phyloP scores from a whole-genome alignment of 2,113 vertebrate genomes.

The Emydocephalus ijimae region DNA sequence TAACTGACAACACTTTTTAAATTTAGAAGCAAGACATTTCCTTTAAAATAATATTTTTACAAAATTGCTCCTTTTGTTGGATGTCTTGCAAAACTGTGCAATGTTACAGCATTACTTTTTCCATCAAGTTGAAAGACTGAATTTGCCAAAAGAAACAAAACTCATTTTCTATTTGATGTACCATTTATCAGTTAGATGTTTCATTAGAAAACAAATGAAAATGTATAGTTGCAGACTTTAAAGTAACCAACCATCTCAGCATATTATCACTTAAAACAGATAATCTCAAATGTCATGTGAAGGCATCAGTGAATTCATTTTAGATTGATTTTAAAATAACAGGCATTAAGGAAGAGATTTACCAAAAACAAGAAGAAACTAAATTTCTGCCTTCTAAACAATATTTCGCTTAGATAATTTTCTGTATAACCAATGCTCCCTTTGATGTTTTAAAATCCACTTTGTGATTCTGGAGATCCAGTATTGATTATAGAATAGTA shows the following conservation, averaged over 20 bases:
- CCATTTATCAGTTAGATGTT: background rate
- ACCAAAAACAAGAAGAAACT: background rate
- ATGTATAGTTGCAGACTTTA: background rate
- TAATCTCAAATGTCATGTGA: background rate
- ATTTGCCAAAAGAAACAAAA: constrained; percentile 23
- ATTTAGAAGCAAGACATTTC: background rate
- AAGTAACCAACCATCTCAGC: background rate
- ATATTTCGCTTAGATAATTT: background rate
- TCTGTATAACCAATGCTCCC: constrained; percentile 9
- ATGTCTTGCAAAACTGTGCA: background rate
- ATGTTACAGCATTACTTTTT: constrained; percentile 5
- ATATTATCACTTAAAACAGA: constrained; percentile 2
- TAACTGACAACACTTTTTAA: background rate
- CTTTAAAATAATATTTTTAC: background rate
- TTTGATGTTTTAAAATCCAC: background rate
- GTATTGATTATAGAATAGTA: background rate
- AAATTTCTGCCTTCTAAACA: background rate
- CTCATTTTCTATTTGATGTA: constrained; percentile 2
- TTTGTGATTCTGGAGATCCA: background rate
- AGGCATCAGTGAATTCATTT: constrained; percentile 5
- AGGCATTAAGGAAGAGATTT: background rate
- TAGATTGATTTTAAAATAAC: background rate
- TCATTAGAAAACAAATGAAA: constrained; percentile 14
- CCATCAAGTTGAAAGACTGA: background rate
- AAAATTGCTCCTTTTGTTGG: background rate